Evolutionary conservation across 2,113 vertebrate species (phyloP).

Genomic region (Lycocorax pyrrhopterus): DNA sequence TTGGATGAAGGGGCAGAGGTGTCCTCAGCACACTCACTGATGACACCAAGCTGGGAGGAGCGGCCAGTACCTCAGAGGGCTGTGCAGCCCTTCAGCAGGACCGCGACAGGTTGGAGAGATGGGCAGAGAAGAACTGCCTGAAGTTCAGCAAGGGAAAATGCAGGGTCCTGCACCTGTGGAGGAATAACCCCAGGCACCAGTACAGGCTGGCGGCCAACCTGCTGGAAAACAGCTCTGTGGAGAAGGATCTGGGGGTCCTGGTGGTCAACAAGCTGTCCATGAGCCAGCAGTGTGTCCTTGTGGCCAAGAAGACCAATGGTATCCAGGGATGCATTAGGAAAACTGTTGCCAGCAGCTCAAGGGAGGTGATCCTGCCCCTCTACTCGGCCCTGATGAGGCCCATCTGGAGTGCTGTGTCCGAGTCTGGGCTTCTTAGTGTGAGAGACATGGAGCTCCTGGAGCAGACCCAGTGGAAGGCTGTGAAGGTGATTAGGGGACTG

Average conservation of each 20-base stretch:
- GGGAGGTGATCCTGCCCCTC: rapidly evolving
- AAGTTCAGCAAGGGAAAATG: neutral
- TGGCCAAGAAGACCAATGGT: neutral
- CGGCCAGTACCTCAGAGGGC: rapidly evolving
- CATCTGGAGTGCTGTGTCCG: neutral
- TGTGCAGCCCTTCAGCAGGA: neutral
- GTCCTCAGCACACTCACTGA: neutral
- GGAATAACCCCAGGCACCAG: neutral
- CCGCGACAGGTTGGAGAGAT: rapidly evolving
- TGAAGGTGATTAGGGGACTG: neutral
- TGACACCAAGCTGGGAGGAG: neutral
- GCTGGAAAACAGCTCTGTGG: neutral
- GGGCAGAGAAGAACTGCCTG: neutral
- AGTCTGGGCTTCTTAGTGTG: neutral
- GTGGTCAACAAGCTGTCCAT: neutral
- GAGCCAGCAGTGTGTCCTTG: neutral
- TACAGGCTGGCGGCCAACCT: neutral
- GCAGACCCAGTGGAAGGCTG: rapidly evolving
- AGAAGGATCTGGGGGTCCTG: neutral
- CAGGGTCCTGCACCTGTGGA: neutral
- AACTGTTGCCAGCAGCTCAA: neutral
- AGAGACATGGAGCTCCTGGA: neutral
- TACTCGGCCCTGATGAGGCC: neutral
- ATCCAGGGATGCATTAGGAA: neutral
- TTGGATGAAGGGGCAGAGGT: neutral